Evolutionary conservation across 2,797 vertebrate species (phyloP).

Genomic region (Odontamblyopus rebecca): DNA sequence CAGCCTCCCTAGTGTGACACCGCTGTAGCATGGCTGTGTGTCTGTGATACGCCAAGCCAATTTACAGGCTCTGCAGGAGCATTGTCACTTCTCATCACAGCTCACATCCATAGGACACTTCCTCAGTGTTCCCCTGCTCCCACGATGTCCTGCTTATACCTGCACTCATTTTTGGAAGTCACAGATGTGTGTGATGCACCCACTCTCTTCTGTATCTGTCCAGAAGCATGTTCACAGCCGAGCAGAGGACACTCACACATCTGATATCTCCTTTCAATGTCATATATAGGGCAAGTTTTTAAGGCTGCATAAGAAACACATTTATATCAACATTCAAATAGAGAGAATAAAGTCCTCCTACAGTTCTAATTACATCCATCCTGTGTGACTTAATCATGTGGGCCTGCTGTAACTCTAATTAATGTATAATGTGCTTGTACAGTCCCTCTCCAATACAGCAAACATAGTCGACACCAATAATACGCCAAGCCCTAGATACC

Average conservation of each 20-base stretch:
- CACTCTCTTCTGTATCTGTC: slow-evolving; percentile 15
- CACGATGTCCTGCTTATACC: slow-evolving; percentile 51
- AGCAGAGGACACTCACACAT: background rate
- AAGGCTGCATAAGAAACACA: slow-evolving; percentile 1
- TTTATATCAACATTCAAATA: background rate
- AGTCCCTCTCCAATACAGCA: slow-evolving; percentile 52
- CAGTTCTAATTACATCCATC: slow-evolving; percentile 32
- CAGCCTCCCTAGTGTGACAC: slow-evolving; percentile 75
- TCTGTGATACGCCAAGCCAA: slow-evolving; percentile 77
- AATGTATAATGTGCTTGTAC: slow-evolving; percentile 39
- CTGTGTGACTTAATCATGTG: slow-evolving; percentile 26
- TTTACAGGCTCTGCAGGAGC: slow-evolving; percentile 76
- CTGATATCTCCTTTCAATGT: slow-evolving; percentile 1
- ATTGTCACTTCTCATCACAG: slow-evolving; percentile 73
- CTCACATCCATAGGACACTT: slow-evolving; percentile 75
- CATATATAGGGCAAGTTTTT: background rate
- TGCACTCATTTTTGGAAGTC: slow-evolving; percentile 51
- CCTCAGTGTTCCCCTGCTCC: slow-evolving; percentile 62
- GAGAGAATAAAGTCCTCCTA: slow-evolving; percentile 12
- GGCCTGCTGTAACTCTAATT: slow-evolving; percentile 23
- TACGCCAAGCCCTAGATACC: slow-evolving; percentile 48
- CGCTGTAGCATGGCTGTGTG: slow-evolving; percentile 76
- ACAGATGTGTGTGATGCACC: slow-evolving; percentile 41
- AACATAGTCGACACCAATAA: slow-evolving; percentile 60
- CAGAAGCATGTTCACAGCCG: slow-evolving; percentile 12